These are phyloP conservation scores for Chloropsis hardwickii DNA, from an alignment of 2,113 vertebrate species.

Conservation along the genomic window DNA sequence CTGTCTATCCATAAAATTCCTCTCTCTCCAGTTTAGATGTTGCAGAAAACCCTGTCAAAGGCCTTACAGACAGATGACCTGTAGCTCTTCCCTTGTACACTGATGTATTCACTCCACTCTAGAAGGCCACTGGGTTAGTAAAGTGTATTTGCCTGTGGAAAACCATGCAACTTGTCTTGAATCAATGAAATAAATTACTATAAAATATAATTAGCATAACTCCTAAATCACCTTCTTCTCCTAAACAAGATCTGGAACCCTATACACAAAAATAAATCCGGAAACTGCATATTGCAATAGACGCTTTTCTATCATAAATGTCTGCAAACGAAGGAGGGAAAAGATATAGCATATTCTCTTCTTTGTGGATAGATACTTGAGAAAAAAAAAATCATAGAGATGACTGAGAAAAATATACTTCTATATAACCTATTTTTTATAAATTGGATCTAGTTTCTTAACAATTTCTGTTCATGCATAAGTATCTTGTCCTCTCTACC, in stretches of 20 bases:
- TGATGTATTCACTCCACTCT: background rate
- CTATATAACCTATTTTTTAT: background rate
- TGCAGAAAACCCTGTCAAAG: background rate
- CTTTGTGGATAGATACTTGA: background rate
- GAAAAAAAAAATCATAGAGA: background rate
- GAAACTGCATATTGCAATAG: background rate
- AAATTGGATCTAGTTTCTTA: background rate
- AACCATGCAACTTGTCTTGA: background rate
- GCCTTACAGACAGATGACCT: background rate
- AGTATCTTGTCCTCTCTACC: background rate
- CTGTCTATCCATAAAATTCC: background rate
- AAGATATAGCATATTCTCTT: background rate
- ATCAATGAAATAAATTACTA: background rate
- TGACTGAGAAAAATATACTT: background rate
- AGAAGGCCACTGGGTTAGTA: background rate
- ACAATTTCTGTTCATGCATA: background rate
- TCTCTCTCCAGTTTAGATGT: background rate
- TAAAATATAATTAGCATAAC: background rate
- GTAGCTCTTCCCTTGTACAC: background rate
- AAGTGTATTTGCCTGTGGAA: background rate
- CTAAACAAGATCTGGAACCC: background rate
- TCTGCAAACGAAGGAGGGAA: background rate
- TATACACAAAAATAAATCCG: background rate
- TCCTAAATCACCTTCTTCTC: background rate
- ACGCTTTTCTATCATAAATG: background rate